These are phyloP conservation scores for Alloscopus bannaensis DNA, from an alignment of 2,888 invertebrate species.

Conservation along the genomic window DNA sequence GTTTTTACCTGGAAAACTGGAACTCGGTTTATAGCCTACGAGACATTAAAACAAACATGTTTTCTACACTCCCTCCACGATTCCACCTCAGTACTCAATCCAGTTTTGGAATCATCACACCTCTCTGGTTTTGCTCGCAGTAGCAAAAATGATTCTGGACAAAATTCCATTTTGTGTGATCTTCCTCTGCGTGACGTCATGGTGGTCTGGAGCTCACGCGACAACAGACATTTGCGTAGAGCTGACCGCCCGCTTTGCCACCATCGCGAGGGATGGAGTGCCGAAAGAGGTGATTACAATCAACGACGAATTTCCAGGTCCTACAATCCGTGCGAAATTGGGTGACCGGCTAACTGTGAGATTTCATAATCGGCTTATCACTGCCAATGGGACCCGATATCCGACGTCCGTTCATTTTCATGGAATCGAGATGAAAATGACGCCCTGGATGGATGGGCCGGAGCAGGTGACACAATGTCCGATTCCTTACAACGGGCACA, in stretches of 20 bases:
- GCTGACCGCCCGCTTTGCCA: not conserved
- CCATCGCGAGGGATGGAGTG: conserved; percentile 8
- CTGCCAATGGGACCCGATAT: not conserved
- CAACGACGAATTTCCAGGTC: conserved; percentile 37
- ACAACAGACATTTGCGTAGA: conserved; percentile 11
- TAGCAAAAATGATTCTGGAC: too few species aligned
- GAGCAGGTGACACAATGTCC: conserved; percentile 76
- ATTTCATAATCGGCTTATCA: not conserved
- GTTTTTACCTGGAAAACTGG: too few species aligned
- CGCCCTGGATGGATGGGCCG: conserved; percentile 76
- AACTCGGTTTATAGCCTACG: too few species aligned
- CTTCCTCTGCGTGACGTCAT: too few species aligned
- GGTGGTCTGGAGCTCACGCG: too few species aligned
- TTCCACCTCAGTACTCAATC: too few species aligned
- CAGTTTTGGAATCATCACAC: too few species aligned
- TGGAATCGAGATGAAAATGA: conserved; percentile 75
- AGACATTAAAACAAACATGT: too few species aligned
- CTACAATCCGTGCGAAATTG: conserved; percentile 7
- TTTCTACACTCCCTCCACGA: too few species aligned
- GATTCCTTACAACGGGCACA: conserved; percentile 74
- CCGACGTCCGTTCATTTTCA: conserved; percentile 78
- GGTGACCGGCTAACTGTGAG: conserved; percentile 1
- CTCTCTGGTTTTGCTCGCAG: too few species aligned
- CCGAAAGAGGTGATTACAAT: conserved; percentile 13
- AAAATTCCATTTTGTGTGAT: too few species aligned